Conservation (phyloP, 2,797 vertebrate species). For the Microchirus variegatus region DNA sequence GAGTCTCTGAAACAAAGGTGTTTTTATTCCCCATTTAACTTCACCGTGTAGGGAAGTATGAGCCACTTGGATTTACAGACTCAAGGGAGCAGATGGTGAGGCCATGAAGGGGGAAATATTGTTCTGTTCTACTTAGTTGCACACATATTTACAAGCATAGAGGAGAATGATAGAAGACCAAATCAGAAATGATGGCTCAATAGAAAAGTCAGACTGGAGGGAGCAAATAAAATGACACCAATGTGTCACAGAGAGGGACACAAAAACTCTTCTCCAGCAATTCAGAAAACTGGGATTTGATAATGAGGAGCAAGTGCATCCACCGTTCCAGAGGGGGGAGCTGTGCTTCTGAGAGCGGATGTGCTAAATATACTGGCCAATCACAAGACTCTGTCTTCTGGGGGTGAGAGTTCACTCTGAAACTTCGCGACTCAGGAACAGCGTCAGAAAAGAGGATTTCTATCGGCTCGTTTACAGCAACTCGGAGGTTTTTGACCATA, state of each 20-base stretch:
- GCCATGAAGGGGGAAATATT: slow-evolving; percentile 45
- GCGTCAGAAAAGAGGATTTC: too few relatives aligned
- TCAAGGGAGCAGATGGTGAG: slow-evolving; percentile 33
- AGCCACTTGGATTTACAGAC: slow-evolving; percentile 48
- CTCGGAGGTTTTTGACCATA: too few relatives aligned
- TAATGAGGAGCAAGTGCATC: too few relatives aligned
- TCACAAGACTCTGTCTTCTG: too few relatives aligned
- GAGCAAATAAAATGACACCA: slow-evolving; percentile 20
- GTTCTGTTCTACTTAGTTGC: slow-evolving; percentile 43
- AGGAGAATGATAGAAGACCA: slow-evolving; percentile 40
- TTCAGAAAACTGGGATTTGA: too few relatives aligned
- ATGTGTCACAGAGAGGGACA: slow-evolving; percentile 32
- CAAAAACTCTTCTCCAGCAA: slow-evolving; percentile 39
- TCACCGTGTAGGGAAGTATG: slow-evolving; percentile 35
- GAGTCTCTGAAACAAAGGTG: slow-evolving; percentile 55
- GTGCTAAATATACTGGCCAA: too few relatives aligned
- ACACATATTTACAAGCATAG: slow-evolving; percentile 53
- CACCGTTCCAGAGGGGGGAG: too few relatives aligned
- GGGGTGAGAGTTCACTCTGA: too few relatives aligned
- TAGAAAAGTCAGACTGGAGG: slow-evolving; percentile 35
- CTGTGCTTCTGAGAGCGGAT: too few relatives aligned
- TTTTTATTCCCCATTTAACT: slow-evolving; percentile 56
- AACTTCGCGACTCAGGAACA: too few relatives aligned
- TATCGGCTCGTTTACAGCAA: too few relatives aligned
- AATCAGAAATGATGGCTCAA: slow-evolving; percentile 45